A percentile compares a stretch with the other conserved stretches of the same genome.
These are phyloP conservation scores for Phaenicophaeus curvirostris DNA, from an alignment of 2,797 vertebrate genomes.

Conservation along the genomic window DNA sequence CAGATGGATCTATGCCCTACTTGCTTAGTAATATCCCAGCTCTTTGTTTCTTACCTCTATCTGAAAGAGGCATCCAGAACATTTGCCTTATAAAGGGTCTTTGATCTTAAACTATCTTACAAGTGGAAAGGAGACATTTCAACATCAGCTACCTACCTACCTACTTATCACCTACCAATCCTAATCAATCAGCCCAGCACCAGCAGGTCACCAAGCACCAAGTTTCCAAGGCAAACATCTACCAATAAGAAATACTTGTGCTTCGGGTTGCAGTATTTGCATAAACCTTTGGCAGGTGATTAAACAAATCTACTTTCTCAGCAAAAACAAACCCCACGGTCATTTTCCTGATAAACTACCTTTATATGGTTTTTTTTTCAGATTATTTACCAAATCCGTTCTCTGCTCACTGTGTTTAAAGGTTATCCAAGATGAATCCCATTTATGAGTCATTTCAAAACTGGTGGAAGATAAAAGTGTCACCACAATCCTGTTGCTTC, in stretches of 20 bases:
- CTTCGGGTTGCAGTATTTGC: slow-evolving; percentile 45
- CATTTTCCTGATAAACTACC: slow-evolving; percentile 41
- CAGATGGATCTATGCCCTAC: not conserved
- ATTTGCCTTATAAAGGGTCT: not conserved
- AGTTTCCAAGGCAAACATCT: slow-evolving; percentile 26
- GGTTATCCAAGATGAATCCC: slow-evolving; percentile 4
- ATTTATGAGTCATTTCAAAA: slow-evolving; percentile 27
- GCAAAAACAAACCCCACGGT: slow-evolving; percentile 30
- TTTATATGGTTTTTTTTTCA: not conserved
- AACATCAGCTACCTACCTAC: not conserved
- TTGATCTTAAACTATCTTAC: not conserved
- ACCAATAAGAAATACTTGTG: slow-evolving; percentile 26
- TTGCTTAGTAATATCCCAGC: not conserved
- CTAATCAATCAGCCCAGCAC: slow-evolving; percentile 41
- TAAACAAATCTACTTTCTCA: slow-evolving; percentile 50
- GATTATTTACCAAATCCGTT: slow-evolving; percentile 39
- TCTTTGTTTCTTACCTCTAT: not conserved
- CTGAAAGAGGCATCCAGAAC: not conserved
- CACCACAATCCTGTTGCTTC: not conserved
- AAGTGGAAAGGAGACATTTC: not conserved
- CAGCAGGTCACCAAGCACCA: not conserved
- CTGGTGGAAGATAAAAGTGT: not conserved
- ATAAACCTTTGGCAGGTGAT: slow-evolving; percentile 58
- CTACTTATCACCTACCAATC: not conserved
- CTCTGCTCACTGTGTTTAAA: slow-evolving; percentile 3